These are phyloP conservation scores for Cydia strobilella DNA, from an alignment of 1,140 invertebrate genomes.

Conservation along the genomic window DNA sequence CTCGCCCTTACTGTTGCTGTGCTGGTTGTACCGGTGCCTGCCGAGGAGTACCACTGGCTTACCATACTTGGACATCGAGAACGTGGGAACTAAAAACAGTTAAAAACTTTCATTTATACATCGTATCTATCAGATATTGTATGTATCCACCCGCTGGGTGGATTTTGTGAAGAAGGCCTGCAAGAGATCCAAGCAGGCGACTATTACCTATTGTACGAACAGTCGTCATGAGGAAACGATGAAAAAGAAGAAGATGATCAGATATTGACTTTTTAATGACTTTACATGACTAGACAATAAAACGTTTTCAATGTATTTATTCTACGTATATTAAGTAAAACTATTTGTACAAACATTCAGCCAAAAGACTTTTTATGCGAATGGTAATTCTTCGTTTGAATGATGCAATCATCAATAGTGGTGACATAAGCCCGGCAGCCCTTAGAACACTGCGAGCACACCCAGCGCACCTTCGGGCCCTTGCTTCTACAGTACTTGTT, in stretches of 20 bases:
- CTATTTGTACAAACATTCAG: not conserved
- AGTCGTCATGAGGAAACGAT: too few relatives aligned
- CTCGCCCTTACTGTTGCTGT: conserved; percentile 45
- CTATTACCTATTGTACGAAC: too few relatives aligned
- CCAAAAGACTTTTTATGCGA: conserved; percentile 35
- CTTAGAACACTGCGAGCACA: conserved; percentile 42
- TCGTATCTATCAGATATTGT: too few relatives aligned
- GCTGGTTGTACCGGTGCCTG: conserved; percentile 47
- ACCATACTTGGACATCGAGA: conserved; percentile 44
- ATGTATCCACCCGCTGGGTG: too few relatives aligned
- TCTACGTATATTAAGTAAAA: not conserved
- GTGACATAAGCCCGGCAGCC: conserved; percentile 48
- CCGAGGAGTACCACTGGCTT: conserved; percentile 43
- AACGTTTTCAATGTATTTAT: too few relatives aligned
- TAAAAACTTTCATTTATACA: not conserved
- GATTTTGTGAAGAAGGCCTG: too few relatives aligned
- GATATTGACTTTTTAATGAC: too few relatives aligned
- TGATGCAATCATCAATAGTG: conserved; percentile 42
- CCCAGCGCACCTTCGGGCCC: conserved; percentile 46
- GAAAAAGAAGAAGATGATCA: too few relatives aligned
- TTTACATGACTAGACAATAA: too few relatives aligned
- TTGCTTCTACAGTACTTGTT: conserved; percentile 45
- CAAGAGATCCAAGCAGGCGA: too few relatives aligned
- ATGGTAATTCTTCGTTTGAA: conserved; percentile 38
- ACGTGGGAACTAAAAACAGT: conserved; percentile 25